Base-by-base conservation (phyloP, 2,113 vertebrate genomes). In the Anhinga anhinga region DNA sequence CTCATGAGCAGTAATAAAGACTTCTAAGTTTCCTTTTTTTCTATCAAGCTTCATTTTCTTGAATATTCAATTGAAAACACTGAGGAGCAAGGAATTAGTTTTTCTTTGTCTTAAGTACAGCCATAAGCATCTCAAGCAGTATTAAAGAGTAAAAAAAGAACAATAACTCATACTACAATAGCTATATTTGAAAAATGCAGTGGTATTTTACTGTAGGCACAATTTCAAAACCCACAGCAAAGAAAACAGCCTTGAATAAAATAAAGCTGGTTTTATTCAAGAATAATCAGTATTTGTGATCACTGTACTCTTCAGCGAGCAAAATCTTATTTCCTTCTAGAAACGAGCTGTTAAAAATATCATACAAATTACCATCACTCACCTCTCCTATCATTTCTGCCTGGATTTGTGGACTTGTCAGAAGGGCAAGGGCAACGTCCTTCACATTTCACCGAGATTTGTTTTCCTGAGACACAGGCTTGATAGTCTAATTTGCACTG, bases 401-500 rank as follows among this genome's bases (percentile, higher is more conserved):
- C 97, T 86, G 89, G 85, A 82, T 94, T 98, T 73, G 92, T 96
- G 50, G 98, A 96, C 91, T 97, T 98, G 84, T 98, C 98, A 83
- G 98, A 89, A 70, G 98, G 97, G 95, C 99, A 99, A 21, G 99
- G 99, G 93, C 99, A 99, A 87, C 96, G 98, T 96, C 99, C 99
- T 96, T 99, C 87, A 72, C 99, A 99, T 97, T 98, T 99, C 94
- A 99, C 98, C 52, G 98, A 98, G 62, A 99, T 99, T 95, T 99
- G 99, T 98, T 99, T 99, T 95, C 98, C 98, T 91, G 98, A 98
- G 98, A 99, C 98, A 97, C 99, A 99, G 7, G 99, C 98, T 96
- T 99, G 99, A 97, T 99, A 99, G 76, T 99, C 99, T 91, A 99
- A 98, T 96, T 99, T 99, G 98, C 99, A 99, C 99, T 99, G 97